Base-by-base conservation (phyloP, 2,888 invertebrate genomes). In the Amblyteles armatorius region DNA sequence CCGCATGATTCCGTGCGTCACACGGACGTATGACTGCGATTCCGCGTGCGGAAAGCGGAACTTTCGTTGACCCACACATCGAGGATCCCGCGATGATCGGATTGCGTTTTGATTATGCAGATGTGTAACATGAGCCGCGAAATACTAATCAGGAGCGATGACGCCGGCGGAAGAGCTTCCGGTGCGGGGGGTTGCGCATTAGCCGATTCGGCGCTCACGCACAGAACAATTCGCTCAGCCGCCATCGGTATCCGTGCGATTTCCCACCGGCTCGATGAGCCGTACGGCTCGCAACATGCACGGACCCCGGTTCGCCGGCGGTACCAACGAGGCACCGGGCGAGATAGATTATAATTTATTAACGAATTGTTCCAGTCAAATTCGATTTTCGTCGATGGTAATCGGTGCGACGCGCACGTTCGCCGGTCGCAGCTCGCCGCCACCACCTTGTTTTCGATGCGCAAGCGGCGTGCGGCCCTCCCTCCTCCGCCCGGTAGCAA, bases 351-450 rank as follows among this genome's bases (percentile, higher is more conserved):
- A 72, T 76, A 67, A 83, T 83, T 80, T 76, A 83, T 76, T 60
- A 77, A 80, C 40, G 72, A 77, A 76, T 76, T 16, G 71, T 71
- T 72, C 72, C 65, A 76, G 63, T 69, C 83, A 52, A 63, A 72
- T 76, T 76, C 50, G 79, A 83, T 83, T 80, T 79, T 80, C 76
- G 50, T 76, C 65, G 55, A 76, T 67, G 48, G 50, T 50, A n/a
- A 69, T 55, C 26, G 29, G 55, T 69, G 63, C n/a, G 13, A 26
- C 19, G n/a, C 50, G 57, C 13, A 19, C 52, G 57, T 48, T 44
- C 33, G 29, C 33, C 9, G 33, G 55, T 63, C 26, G 36, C 13
- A 40, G 22, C 57, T 63, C 40, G 16, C 44, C 44, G 7, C 60
- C 50, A 63, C 33, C 36, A 22, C 71, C 50, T 72, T 80, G 71